A percentile compares a stretch with the other conserved stretches of the same genome.
These are phyloP conservation scores for Lasiommata megera DNA, from an alignment of 2,888 invertebrate genomes.

Conservation along the genomic window DNA sequence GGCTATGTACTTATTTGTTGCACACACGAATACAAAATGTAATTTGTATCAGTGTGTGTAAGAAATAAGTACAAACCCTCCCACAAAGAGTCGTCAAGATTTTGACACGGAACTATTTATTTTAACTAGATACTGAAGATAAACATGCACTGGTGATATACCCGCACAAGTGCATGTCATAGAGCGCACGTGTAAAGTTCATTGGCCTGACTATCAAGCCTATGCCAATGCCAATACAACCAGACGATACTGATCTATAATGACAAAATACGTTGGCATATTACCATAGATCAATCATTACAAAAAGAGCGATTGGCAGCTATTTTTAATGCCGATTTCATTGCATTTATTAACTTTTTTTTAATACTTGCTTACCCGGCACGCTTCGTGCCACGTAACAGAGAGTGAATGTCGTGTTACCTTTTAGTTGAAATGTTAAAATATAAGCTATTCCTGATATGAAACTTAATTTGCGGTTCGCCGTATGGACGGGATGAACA, in stretches of 20 bases:
- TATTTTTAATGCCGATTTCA: background rate
- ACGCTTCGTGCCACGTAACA: too few relatives aligned
- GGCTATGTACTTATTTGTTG: too few relatives aligned
- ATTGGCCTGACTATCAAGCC: conserved; percentile 48
- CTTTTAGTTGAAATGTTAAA: too few relatives aligned
- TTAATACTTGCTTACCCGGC: too few relatives aligned
- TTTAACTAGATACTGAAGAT: conserved; percentile 26
- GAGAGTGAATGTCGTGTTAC: too few relatives aligned
- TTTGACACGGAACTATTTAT: conserved; percentile 20
- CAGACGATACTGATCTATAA: background rate
- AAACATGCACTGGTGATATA: conserved; percentile 17
- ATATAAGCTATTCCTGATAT: too few relatives aligned
- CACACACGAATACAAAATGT: too few relatives aligned
- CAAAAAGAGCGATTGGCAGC: background rate
- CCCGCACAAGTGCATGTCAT: conserved; percentile 18
- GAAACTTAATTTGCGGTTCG: too few relatives aligned
- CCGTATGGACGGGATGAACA: too few relatives aligned
- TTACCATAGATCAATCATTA: background rate
- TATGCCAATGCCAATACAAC: conserved; percentile 10
- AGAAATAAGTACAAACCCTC: conserved; percentile 4
- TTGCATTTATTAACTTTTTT: too few relatives aligned
- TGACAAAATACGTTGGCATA: background rate
- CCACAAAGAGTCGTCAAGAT: conserved; percentile 14
- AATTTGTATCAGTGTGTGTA: background rate
- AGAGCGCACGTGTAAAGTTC: conserved; percentile 41